phyloP scores from a whole-genome alignment of 37 sponge, comb jelly and placozoan species.

The Ianthella basta region DNA sequence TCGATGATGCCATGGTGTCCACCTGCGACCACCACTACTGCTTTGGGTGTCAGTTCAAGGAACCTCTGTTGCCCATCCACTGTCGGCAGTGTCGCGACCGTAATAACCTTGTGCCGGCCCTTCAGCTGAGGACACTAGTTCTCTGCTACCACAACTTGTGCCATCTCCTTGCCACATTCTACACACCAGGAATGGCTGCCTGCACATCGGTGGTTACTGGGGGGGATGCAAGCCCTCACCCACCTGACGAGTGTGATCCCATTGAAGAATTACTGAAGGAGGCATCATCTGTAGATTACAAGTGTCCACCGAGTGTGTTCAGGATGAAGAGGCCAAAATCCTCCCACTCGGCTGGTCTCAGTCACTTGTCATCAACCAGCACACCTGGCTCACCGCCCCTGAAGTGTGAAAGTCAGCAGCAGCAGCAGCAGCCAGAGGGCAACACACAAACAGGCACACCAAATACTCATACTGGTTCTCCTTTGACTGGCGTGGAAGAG shows the following conservation, averaged over 20 bases:
- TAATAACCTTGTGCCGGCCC: slow-evolving; percentile 49
- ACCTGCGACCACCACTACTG: slow-evolving; percentile 84
- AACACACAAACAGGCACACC: too few relatives aligned
- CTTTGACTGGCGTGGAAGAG: too few relatives aligned
- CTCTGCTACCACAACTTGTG: slow-evolving; percentile 66
- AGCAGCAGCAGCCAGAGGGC: too few relatives aligned
- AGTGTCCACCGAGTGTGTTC: slow-evolving; percentile 58
- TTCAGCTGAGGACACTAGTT: slow-evolving; percentile 62
- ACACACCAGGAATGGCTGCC: too few relatives aligned
- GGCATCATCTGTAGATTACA: slow-evolving; percentile 25
- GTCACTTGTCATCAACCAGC: slow-evolving; percentile 1
- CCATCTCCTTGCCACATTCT: slow-evolving; percentile 21
- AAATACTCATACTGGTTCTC: too few relatives aligned
- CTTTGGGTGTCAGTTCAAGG: slow-evolving; percentile 57
- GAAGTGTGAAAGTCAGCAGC: too few relatives aligned
- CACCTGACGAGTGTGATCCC: slow-evolving; percentile 14
- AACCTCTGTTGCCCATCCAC: slow-evolving; percentile 63
- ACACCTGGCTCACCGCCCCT: too few relatives aligned
- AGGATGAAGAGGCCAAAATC: slow-evolving; percentile 55
- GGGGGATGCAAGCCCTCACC: not conserved
- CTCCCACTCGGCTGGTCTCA: slow-evolving; percentile 17
- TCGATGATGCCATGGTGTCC: slow-evolving; percentile 79
- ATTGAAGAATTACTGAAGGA: slow-evolving; percentile 61
- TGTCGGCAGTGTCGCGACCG: slow-evolving; percentile 79
- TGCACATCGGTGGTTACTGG: not conserved